phyloP scores from a whole-genome alignment of 2,888 invertebrate species.

The Cremastinae sp. region DNA sequence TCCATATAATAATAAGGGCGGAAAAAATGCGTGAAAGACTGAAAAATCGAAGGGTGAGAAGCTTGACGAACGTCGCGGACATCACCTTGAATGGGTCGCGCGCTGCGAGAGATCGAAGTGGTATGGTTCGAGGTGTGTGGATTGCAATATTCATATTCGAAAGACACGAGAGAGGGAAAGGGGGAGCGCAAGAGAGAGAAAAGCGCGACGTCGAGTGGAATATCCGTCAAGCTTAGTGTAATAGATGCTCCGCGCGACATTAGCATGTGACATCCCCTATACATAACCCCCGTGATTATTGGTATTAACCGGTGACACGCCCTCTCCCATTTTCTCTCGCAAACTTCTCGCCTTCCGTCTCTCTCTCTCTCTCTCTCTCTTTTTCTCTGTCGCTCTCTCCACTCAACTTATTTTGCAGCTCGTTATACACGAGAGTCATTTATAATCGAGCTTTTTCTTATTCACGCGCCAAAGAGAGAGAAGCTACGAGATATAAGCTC shows the following conservation, averaged over 20 bases:
- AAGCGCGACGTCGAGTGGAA: constrained; percentile 75
- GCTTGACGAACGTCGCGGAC: constrained; percentile 54
- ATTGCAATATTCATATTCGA: background rate
- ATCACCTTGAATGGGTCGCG: constrained; percentile 57
- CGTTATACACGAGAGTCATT: constrained; percentile 63
- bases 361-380: constrained; percentile 25
- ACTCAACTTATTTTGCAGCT: constrained; percentile 60
- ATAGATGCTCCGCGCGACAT: constrained; percentile 78
- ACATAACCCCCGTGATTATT: constrained; percentile 73
- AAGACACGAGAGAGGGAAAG: constrained; percentile 15
- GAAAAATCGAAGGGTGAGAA: constrained; percentile 55
- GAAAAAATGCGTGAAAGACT: constrained; percentile 48
- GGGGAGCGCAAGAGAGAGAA: constrained; percentile 32
- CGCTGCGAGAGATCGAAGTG: constrained; percentile 3
- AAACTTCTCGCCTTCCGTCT: constrained; percentile 34
- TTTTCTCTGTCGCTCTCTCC: constrained; percentile 29
- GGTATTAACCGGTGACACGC: constrained; percentile 72
- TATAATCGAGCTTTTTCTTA: constrained; percentile 55
- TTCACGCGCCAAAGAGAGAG: constrained; percentile 41
- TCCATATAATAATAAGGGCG: constrained; percentile 10
- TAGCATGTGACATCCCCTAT: constrained; percentile 73
- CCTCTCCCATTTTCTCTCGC: constrained; percentile 26
- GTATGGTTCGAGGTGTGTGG: constrained; percentile 16
- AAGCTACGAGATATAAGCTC: background rate
- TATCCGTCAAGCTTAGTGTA: constrained; percentile 78